Evolutionary conservation across 2,888 invertebrate genomes (phyloP), one percentile per base, ranked within the genome.

Genomic region (Machimus rusticus): DNA sequence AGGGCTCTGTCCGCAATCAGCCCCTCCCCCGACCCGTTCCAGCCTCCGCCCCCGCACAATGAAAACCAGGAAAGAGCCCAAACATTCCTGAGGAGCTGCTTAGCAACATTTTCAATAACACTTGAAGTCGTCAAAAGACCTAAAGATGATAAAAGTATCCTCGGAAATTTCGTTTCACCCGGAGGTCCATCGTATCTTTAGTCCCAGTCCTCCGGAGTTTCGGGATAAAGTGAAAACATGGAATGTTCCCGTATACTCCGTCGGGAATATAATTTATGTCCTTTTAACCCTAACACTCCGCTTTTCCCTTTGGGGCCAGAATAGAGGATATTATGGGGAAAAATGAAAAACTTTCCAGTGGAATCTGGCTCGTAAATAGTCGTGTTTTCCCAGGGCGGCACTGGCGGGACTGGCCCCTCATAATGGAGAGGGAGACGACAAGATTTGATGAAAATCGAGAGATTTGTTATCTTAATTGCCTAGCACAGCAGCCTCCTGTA

Each of bases 381-480:
- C 82, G 31, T 82, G 66, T 82, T 82, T 82, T 82, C 82, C 55
- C 37, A 78, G 28, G 28, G 28, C n/a, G n/a, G n/a, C n/a, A n/a
- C n/a, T n/a, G 39, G 46, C 39, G 14, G 28, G 46, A 82, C 57
- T 82, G 82, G n/a, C 55, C 82, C 2, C 76, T 34, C 34, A n/a
- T 66, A 82, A 66, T 57, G 66, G 57, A 55, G 66, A 66, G 82
- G 82, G 82, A 66, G 66, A 66, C 37, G 82, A 82, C 55, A 55
- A 82, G 82, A 82, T 82, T 82, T 82, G 82, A 82, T 82, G 82
- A 82, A 82, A 82, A 82, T 82, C 82, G 82, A 34, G 57, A 82
- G 82, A 82, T 82, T 82, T 82, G 82, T 82, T 82, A 82, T 82
- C 82, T 82, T 82, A 82, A 82, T 82, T 82, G 82, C 82, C 82